Conservation (phyloP, 2,113 vertebrate genomes). For the Kryptolebias marmoratus region DNA sequence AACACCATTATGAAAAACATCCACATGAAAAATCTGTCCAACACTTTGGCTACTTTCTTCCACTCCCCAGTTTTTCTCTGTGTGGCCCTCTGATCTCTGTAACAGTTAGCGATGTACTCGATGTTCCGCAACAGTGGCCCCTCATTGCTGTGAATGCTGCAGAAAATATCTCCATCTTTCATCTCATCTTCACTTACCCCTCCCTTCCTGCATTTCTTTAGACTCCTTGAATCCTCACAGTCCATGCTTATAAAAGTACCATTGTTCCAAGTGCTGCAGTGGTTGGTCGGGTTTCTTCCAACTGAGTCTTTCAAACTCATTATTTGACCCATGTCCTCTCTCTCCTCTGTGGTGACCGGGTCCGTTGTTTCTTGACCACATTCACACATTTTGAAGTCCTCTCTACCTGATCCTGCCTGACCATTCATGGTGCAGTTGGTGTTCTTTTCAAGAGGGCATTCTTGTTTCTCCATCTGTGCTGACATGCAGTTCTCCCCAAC, state of each 20-base stretch:
- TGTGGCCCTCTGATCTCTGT: conserved; percentile 83
- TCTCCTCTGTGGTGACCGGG: conserved; percentile 11
- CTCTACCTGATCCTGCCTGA: conserved; percentile 46
- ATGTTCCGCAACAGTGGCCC: conserved; percentile 80
- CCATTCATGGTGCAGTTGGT: conserved; percentile 60
- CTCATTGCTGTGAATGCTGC: conserved; percentile 68
- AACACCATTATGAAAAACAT: conserved; percentile 92
- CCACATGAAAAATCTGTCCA: conserved; percentile 93
- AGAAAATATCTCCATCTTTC: conserved; percentile 30
- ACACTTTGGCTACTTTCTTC: conserved; percentile 89
- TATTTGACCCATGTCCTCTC: conserved; percentile 62
- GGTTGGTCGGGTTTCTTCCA: conserved; percentile 44
- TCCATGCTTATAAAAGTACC: conserved; percentile 62
- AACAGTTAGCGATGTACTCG: conserved; percentile 84
- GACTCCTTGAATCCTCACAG: conserved; percentile 39
- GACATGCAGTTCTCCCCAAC: conserved; percentile 84
- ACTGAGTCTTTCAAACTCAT: conserved; percentile 44
- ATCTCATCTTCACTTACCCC: conserved; percentile 64
- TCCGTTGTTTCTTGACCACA: neutral
- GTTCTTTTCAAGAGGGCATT: conserved; percentile 38
- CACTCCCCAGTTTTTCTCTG: conserved; percentile 85
- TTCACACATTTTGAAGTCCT: conserved; percentile 52
- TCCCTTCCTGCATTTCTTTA: conserved; percentile 54
- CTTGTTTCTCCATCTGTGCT: conserved; percentile 59
- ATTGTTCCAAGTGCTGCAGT: conserved; percentile 44